phyloP scores from a whole-genome alignment of 1,140 invertebrate genomes.

The Tribolium castaneum region DNA sequence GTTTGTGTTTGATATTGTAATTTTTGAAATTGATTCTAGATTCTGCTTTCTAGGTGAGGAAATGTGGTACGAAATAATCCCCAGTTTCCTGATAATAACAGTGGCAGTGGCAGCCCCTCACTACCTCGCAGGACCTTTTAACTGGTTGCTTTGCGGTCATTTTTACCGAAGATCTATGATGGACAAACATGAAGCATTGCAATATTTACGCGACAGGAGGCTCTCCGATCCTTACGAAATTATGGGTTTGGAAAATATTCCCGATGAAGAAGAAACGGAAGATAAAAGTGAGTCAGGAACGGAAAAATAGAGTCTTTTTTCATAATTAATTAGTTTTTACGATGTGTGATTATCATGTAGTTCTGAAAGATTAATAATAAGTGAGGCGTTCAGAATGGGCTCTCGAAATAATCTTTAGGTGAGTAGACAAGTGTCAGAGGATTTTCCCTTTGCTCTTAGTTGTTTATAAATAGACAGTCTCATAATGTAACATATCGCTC shows the following conservation, averaged over 20 bases:
- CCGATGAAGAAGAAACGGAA: not conserved
- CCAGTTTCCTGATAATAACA: not conserved
- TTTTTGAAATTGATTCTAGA: no score
- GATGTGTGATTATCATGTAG: constrained; percentile 6
- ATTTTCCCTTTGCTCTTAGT: constrained; percentile 31
- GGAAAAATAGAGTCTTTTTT: not conserved
- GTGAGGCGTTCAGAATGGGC: not conserved
- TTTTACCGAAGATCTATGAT: not conserved
- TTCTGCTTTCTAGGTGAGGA: not conserved
- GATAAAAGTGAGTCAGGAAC: not conserved
- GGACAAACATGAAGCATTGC: not conserved
- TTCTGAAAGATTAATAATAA: constrained; percentile 36
- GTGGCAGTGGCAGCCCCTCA: not conserved
- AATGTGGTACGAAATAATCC: constrained; percentile 4
- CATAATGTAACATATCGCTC: constrained; percentile 30
- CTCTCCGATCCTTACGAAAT: constrained; percentile 1
- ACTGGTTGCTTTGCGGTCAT: not conserved
- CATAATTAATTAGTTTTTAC: not conserved
- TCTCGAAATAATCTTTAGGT: constrained; percentile 31
- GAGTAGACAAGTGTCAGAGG: constrained; percentile 29
- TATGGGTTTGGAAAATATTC: constrained; percentile 2
- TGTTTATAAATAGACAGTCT: constrained; percentile 29
- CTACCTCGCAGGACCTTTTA: not conserved
- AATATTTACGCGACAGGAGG: not conserved
- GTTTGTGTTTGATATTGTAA: no score